phyloP scores from a whole-genome alignment of 2,888 invertebrate genomes.

The Luperina testacea region DNA sequence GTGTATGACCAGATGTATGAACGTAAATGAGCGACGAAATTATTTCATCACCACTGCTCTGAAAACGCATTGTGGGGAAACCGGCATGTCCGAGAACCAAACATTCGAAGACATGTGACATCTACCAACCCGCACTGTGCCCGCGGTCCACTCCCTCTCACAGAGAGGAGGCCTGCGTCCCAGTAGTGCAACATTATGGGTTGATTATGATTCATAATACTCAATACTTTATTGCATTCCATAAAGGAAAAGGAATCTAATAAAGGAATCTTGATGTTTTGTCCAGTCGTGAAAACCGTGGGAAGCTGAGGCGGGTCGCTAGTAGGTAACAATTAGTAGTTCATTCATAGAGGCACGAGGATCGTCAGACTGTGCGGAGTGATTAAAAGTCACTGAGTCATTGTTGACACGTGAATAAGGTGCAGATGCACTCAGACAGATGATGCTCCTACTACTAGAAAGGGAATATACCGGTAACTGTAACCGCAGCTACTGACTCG shows the following conservation, averaged over 20 bases:
- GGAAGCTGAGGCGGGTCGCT: background rate
- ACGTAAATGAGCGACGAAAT: too few species aligned
- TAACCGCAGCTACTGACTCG: slow-evolving; percentile 26
- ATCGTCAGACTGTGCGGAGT: background rate
- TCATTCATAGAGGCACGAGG: slow-evolving; percentile 30
- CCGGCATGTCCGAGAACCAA: too few species aligned
- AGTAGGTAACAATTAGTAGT: background rate
- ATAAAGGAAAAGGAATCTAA: too few species aligned
- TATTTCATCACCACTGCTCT: too few species aligned
- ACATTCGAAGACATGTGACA: too few species aligned
- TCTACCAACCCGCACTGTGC: too few species aligned
- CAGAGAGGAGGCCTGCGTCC: too few species aligned
- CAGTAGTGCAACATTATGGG: too few species aligned
- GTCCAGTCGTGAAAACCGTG: background rate
- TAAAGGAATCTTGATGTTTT: background rate
- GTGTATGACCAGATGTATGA: too few species aligned
- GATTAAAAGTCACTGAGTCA: slow-evolving; percentile 26
- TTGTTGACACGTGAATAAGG: slow-evolving; percentile 26
- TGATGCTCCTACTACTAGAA: slow-evolving; percentile 18
- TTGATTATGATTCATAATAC: background rate
- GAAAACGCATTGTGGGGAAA: too few species aligned
- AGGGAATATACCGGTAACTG: slow-evolving; percentile 1
- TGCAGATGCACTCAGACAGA: slow-evolving; percentile 14
- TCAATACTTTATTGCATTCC: too few species aligned
- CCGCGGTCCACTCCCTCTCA: too few species aligned